Percentiles rank a stretch among this genome's conserved stretches.
These are phyloP conservation scores for Caenorhabditis sp. DNA, from an alignment of 2,888 invertebrate genomes.

Conservation along the genomic window DNA sequence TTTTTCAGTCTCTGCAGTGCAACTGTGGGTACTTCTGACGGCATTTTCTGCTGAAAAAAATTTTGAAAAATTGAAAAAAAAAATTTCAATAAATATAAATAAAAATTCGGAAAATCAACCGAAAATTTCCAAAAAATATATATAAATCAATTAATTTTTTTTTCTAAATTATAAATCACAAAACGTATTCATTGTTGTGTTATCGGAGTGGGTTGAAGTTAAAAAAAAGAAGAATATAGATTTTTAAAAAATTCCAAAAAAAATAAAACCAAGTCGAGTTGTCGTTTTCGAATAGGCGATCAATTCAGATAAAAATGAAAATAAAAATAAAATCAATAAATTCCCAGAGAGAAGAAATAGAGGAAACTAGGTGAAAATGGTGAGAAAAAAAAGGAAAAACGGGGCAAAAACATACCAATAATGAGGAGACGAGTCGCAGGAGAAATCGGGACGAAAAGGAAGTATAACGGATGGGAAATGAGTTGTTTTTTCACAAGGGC, in stretches of 20 bases:
- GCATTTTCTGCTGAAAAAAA: slow-evolving; percentile 54
- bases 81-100: slow-evolving; percentile 2
- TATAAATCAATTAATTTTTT: slow-evolving; percentile 15
- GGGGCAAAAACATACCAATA: neutral
- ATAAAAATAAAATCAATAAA: neutral
- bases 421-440: neutral
- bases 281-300: neutral
- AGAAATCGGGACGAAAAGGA: neutral
- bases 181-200: slow-evolving; percentile 3
- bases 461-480: neutral
- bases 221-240: too few relatives aligned
- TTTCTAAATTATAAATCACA: neutral
- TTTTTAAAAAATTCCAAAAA: slow-evolving; percentile 1
- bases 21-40: slow-evolving; percentile 68
- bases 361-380: neutral
- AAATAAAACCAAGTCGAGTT: neutral
- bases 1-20: slow-evolving; percentile 93
- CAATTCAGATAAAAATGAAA: neutral
- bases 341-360: neutral
- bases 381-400: too few relatives aligned
- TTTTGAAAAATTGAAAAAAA: neutral
- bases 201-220: too few relatives aligned
- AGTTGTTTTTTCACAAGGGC: too few relatives aligned
- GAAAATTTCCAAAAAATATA: neutral
- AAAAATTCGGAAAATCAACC: slow-evolving; percentile 3